Conservation (phyloP, 1,140 invertebrate species). For the Hetaerina americana region DNA sequence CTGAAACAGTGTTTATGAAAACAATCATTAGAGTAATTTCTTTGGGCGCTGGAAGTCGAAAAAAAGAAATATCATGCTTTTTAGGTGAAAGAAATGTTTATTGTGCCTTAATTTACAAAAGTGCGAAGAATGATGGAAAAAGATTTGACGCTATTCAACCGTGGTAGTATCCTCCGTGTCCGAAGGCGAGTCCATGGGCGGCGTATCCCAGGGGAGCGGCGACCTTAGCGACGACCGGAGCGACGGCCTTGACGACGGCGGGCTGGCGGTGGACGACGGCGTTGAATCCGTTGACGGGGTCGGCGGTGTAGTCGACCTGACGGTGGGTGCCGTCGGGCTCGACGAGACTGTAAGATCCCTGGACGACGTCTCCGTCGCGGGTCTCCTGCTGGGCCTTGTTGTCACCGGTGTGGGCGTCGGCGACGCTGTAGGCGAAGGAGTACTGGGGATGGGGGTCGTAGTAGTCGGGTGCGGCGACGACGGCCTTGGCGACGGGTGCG, state of each 20-base stretch:
- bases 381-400: slow-evolving; percentile 36
- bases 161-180: no score
- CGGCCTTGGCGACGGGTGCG: slow-evolving; percentile 13
- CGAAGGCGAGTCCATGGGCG: no score
- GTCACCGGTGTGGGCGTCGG: slow-evolving; percentile 35
- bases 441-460: slow-evolving; percentile 16
- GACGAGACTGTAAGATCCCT: slow-evolving; percentile 41
- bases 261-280: slow-evolving; percentile 46
- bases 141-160: no score
- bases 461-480: slow-evolving; percentile 14
- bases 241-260: slow-evolving; percentile 27
- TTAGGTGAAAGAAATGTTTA: no score
- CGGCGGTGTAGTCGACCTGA: slow-evolving; percentile 58
- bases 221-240: slow-evolving; percentile 19
- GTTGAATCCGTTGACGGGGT: slow-evolving; percentile 55
- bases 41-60: no score
- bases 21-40: no score
- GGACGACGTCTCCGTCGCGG: slow-evolving; percentile 40
- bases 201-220: slow-evolving; percentile 13
- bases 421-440: slow-evolving; percentile 37
- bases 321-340: slow-evolving; percentile 48
- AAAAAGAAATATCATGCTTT: no score
- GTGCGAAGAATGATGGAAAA: no score
- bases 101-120: no score
- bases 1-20: no score